Base-by-base conservation (phyloP, 2,888 invertebrate genomes). In the Athalia rosae region DNA sequence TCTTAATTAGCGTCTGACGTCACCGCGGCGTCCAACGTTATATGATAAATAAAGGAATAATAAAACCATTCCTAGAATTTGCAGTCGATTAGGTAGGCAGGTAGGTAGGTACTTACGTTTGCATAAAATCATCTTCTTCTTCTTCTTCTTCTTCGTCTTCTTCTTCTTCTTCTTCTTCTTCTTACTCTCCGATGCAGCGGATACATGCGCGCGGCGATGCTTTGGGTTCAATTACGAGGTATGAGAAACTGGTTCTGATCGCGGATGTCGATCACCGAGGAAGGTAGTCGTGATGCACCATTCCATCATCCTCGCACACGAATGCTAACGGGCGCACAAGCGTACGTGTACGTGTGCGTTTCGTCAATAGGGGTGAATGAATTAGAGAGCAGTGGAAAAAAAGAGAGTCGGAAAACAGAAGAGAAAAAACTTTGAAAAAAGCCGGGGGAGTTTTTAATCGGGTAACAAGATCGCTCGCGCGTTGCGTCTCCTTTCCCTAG, bases 1-100 rank as follows among this genome's bases (percentile, higher is more conserved):
- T 48, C 48, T 61, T 61, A 74, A 61, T 74, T 74, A 62, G 48
- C 61, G 7, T 5, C 28, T 74, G 74, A 74, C 61, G 74, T 74
- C 45, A 74, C 13, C 9, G 15, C 3, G 0, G 5, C 28, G 45
- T 7, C 48, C 9, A 15, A 28, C 28, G 28, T 28, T 28, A 2
- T 28, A 62, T 48, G n/a, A 74, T 8, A n/a, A 45, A 13, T 28
- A 48, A 58, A 58, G 13, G 47, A 47, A 64, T 28, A 47, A 13
- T 64, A 13, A 50, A 67, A 67, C 67, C 53, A 50, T 67, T 67
- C 67, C 67, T 50, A 48, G 67, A 67, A 67, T 67, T 41, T 11
- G 28, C 9, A 9, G 9, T 8, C 50, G 28, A 15, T 28, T 66
- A 11, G 50, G 28, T 28, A 28, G 28, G 28, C 28, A 28, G 28